Evolutionary conservation across 2,113 vertebrate genomes (phyloP), one percentile per base, ranked within the genome.

Genomic region (Perognathus longimembris): DNA sequence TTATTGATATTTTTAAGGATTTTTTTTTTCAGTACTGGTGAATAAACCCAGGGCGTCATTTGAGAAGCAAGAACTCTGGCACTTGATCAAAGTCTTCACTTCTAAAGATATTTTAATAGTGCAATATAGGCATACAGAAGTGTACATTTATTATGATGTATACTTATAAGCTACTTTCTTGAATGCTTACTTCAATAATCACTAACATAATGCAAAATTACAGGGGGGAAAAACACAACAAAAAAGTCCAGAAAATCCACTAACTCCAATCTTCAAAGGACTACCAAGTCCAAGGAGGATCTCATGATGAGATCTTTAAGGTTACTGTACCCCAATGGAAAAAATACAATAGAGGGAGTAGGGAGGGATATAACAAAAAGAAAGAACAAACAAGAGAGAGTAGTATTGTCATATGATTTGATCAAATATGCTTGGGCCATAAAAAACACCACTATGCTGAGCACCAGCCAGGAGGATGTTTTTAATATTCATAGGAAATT

Each of bases 401-500:
- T 74, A 17, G 74, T 42, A 67, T 34, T 84, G 59, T 71, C 50
- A 78, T 24, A 6, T 40, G 5, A 91, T 30, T 69, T 82, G 9
- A 57, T 61, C 30, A 84, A 54, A 54, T 17, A 79, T 76, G 14
- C 66, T 7, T 34, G 4, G 24, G 67, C 3, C 71, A 85, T 4
- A 71, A 34, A 74, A 85, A 73, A 78, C 24, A 5, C 24, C 12
- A 79, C 2, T 14, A 40, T 79, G 7, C n/a, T 85, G 15, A 78
- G 1, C 1, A 61, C 0, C 6, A 69, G 17, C 22, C 12, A n/a
- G n/a, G 18, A 67, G 26, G 5, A 5, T 34, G 2, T 18, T 81
- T 34, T 75, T 71, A 45, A 61, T 50, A 88, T 45, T 36, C 40
- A 76, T 22, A 57, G 17, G 22, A 83, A 89, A 89, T 76, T 64